phyloP scores from a whole-genome alignment of 2,797 vertebrate genomes.

The Neoniphon sammara region DNA sequence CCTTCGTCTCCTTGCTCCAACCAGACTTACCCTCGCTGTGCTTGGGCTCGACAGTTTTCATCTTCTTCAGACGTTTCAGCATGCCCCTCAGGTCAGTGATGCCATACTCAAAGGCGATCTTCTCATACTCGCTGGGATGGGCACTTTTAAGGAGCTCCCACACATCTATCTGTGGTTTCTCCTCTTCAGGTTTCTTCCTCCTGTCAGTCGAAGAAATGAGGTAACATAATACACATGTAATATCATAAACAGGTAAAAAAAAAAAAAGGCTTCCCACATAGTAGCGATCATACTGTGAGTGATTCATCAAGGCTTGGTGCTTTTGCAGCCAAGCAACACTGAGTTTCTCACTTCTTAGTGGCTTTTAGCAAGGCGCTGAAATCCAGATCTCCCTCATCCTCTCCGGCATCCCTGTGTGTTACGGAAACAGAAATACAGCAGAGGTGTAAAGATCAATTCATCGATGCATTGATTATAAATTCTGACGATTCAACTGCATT shows the following conservation, averaged over 20 bases:
- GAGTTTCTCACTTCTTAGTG: constrained; percentile 84
- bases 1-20: background rate
- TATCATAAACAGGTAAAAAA: background rate
- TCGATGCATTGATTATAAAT: no score
- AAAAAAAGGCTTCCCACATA: background rate
- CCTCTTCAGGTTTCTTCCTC: constrained; percentile 78
- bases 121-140: constrained; percentile 93
- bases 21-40: constrained; percentile 82
- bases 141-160: constrained; percentile 90
- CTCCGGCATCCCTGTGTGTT: constrained; percentile 78
- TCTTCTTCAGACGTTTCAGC: constrained; percentile 93
- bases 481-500: no score
- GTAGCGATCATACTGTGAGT: background rate
- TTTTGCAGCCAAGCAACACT: constrained; percentile 4
- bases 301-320: background rate
- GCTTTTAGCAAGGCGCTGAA: constrained; percentile 91
- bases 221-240: background rate
- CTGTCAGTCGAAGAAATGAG: constrained; percentile 49
- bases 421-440: constrained; percentile 26
- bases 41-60: constrained; percentile 84
- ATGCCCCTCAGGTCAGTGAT: constrained; percentile 95
- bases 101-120: constrained; percentile 91
- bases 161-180: constrained; percentile 83
- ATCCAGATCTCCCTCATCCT: constrained; percentile 87
- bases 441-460: no score